Percentiles rank a stretch among this genome's conserved stretches.
phyloP scores from a whole-genome alignment of 2,888 invertebrate species.

The Thelaira solivaga region DNA sequence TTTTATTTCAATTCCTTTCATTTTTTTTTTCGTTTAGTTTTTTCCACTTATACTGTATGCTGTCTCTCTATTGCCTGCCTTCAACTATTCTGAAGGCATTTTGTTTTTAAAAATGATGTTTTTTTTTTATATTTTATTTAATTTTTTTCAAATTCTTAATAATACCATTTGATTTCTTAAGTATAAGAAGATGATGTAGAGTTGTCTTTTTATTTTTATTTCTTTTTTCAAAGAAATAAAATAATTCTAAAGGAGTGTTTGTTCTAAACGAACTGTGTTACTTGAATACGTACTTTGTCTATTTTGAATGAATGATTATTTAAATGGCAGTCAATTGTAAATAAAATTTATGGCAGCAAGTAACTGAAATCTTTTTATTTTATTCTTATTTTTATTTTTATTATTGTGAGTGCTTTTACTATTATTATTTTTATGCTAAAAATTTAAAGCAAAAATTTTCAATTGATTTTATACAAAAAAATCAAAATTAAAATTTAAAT shows the following conservation, averaged over 20 bases:
- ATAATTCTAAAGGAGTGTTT: neutral
- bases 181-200: slow-evolving; percentile 37
- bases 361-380: slow-evolving; percentile 41
- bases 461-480: no score
- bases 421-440: no score
- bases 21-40: neutral
- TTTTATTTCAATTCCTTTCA: slow-evolving; percentile 55
- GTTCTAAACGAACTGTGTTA: slow-evolving; percentile 27
- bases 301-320: slow-evolving; percentile 18
- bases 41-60: neutral
- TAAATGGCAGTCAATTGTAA: slow-evolving; percentile 54
- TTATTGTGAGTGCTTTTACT: no score
- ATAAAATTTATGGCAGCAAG: slow-evolving; percentile 47
- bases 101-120: slow-evolving; percentile 16
- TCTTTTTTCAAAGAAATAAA: slow-evolving; percentile 14
- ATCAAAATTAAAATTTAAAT: no score
- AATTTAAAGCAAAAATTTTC: no score
- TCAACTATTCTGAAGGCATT: slow-evolving; percentile 33
- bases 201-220: no score
- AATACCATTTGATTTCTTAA: slow-evolving; percentile 49
- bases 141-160: slow-evolving; percentile 26
- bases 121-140: slow-evolving; percentile 26
- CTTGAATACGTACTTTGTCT: slow-evolving; percentile 5
- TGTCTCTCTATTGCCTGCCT: no score
- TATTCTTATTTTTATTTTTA: neutral